Evolutionary conservation across 1,140 invertebrate species (phyloP).

Genomic region (Meteorus sp.): DNA sequence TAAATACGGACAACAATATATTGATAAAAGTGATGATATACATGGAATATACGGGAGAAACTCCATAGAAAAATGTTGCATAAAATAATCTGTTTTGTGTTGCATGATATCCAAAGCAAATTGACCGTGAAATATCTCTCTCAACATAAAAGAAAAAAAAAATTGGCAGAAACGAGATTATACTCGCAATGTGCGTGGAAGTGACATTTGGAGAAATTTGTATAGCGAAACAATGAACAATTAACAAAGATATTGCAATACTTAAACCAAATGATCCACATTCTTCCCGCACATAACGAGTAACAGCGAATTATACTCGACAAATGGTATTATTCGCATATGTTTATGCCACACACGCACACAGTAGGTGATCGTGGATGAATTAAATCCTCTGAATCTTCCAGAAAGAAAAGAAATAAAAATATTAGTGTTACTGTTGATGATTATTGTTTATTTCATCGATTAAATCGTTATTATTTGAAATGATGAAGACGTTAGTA

Average conservation of each 20-base stretch:
- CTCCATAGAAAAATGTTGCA: background rate
- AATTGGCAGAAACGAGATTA: slow-evolving; percentile 6
- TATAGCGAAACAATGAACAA: no score
- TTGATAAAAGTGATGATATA: no score
- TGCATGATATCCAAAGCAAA: background rate
- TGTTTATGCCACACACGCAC: slow-evolving; percentile 30
- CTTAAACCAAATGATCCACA: no score
- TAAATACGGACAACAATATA: no score
- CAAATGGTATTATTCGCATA: slow-evolving; percentile 2
- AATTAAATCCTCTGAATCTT: background rate
- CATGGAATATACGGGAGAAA: no score
- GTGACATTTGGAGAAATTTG: background rate
- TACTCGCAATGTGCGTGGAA: background rate
- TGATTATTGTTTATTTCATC: no score
- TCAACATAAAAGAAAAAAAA: slow-evolving; percentile 1
- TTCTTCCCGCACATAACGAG: slow-evolving; percentile 12
- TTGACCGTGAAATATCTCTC: background rate
- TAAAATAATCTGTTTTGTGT: slow-evolving; percentile 6
- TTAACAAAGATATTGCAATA: no score
- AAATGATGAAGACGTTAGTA: no score
- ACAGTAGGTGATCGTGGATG: slow-evolving; percentile 14
- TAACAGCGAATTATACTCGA: slow-evolving; percentile 6
- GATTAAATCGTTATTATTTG: no score
- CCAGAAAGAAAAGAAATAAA: no score
- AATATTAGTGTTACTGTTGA: no score